These are phyloP conservation scores for Eunapius fragilis DNA, from an alignment of 37 sponge, comb jelly and placozoan species.

Conservation along the genomic window DNA sequence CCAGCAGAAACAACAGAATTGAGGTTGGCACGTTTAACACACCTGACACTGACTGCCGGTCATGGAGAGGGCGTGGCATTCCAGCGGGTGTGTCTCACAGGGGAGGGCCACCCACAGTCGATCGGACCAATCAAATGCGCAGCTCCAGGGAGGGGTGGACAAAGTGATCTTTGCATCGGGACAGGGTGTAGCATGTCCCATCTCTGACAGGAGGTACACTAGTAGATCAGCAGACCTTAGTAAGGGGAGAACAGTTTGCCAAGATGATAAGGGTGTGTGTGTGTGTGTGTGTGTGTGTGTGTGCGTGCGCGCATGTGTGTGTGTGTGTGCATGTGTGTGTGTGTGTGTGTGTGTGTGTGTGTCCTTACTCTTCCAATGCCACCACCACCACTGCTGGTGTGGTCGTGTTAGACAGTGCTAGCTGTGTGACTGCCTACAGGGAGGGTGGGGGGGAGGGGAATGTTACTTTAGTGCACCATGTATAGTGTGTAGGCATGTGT, in stretches of 20 bases:
- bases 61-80: neutral
- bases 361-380: slow-evolving; percentile 15
- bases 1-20: too few relatives aligned
- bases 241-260: too few relatives aligned
- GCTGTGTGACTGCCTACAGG: slow-evolving; percentile 6
- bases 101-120: slow-evolving; percentile 61
- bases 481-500: neutral
- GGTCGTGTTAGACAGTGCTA: neutral
- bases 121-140: slow-evolving; percentile 47
- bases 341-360: too few relatives aligned
- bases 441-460: neutral
- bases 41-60: neutral
- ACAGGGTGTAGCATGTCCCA: slow-evolving; percentile 16
- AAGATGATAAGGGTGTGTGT: too few relatives aligned
- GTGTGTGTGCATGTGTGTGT: too few relatives aligned
- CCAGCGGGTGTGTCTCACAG: slow-evolving; percentile 29
- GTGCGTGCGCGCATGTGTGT: too few relatives aligned
- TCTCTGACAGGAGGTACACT: slow-evolving; percentile 16
- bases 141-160: slow-evolving; percentile 22
- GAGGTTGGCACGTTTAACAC: too few relatives aligned
- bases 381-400: slow-evolving; percentile 12
- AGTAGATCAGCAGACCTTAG: slow-evolving; percentile 13
- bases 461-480: neutral
- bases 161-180: neutral
- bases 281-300: too few relatives aligned